These are phyloP conservation scores for Parauchenoglanis punctatus DNA, from an alignment of 2,797 vertebrate species.

Conservation along the genomic window DNA sequence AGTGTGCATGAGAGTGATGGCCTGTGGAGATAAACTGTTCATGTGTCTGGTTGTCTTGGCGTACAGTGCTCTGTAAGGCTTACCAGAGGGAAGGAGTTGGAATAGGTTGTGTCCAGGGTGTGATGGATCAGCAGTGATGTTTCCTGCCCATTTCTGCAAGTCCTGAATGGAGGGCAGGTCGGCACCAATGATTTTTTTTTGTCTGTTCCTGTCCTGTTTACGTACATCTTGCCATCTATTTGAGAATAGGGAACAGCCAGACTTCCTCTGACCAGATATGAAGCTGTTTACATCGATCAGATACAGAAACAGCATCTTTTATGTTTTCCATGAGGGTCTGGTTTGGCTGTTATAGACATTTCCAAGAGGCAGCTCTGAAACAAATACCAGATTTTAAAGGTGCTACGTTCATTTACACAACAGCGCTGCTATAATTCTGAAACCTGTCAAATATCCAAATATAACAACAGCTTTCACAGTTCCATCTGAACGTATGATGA, in stretches of 20 bases:
- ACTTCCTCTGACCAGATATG: background rate
- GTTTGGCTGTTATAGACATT: background rate
- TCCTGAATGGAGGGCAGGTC: too few relatives aligned
- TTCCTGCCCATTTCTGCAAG: too few relatives aligned
- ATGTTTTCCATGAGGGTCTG: background rate
- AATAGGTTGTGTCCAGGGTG: too few relatives aligned
- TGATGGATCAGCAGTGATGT: too few relatives aligned
- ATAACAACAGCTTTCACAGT: background rate
- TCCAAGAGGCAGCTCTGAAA: background rate
- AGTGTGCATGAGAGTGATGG: too few relatives aligned
- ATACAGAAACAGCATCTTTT: background rate
- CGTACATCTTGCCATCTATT: background rate
- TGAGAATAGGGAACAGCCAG: background rate
- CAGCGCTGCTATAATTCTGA: background rate
- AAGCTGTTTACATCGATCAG: background rate
- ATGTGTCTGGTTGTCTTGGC: too few relatives aligned
- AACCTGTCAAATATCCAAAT: background rate
- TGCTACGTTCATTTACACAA: background rate
- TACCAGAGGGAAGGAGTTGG: too few relatives aligned
- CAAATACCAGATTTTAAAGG: constrained; percentile 10
- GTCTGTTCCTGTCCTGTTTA: too few relatives aligned
- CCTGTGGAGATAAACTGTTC: too few relatives aligned
- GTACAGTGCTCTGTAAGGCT: too few relatives aligned
- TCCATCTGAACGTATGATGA: background rate
- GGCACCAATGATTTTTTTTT: too few relatives aligned